phyloP scores from a whole-genome alignment of 2,888 invertebrate species.

The Eretmocerus hayati region DNA sequence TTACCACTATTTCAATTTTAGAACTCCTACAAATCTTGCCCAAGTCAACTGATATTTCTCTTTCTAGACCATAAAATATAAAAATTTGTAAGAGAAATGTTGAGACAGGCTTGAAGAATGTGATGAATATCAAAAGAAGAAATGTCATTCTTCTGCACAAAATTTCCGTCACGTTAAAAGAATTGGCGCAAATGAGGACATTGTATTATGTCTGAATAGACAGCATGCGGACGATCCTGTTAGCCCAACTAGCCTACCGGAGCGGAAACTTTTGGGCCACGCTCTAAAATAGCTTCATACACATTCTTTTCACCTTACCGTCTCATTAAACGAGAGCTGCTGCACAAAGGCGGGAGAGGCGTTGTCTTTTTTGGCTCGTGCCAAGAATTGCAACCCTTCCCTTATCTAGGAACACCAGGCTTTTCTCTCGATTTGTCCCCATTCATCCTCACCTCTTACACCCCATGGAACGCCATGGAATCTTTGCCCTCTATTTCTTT shows the following conservation, averaged over 20 bases:
- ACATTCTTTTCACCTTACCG: background rate
- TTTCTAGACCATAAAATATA: no score
- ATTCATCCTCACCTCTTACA: background rate
- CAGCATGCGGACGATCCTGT: background rate
- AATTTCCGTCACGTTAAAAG: no score
- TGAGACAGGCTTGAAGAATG: no score
- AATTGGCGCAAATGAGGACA: background rate
- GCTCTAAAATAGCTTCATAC: constrained; percentile 5
- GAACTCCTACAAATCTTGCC: no score
- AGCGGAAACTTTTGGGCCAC: background rate
- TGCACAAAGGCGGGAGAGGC: background rate
- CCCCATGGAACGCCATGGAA: no score
- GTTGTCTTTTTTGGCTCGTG: background rate
- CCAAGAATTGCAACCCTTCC: background rate
- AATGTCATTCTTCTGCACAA: no score
- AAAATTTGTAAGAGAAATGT: no score
- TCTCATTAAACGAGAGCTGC: constrained; percentile 16
- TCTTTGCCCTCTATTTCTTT: no score
- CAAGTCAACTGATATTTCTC: no score
- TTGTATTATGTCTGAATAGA: background rate
- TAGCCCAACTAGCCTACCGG: background rate
- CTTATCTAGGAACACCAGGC: constrained; percentile 18
- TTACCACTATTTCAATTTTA: no score
- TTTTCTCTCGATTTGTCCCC: constrained; percentile 5
- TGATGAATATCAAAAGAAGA: no score